phyloP scores from a whole-genome alignment of 2,797 vertebrate genomes.

The Steatocranus sp. region DNA sequence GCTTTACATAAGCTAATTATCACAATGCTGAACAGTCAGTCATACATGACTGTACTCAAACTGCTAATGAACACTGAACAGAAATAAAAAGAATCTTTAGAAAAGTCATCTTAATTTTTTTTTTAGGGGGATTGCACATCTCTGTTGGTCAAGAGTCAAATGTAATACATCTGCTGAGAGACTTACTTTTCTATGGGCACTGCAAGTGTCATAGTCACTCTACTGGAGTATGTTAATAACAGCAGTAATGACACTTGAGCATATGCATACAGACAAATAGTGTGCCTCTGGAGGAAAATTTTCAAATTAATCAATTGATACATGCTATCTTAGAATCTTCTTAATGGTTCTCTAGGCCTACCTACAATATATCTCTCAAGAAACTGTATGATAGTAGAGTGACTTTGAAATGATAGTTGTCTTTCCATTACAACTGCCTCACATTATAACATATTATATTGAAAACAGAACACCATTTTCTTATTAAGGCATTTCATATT shows the following conservation, averaged over 20 bases:
- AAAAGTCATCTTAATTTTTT: background rate
- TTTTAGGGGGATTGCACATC: constrained; percentile 1
- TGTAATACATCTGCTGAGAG: constrained; percentile 12
- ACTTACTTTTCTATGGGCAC: constrained; percentile 3
- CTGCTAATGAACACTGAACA: background rate
- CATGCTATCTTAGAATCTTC: background rate
- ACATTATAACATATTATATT: background rate
- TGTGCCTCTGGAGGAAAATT: background rate
- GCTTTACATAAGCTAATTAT: constrained; percentile 22
- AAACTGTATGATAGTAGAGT: background rate
- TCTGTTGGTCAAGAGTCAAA: constrained; percentile 23
- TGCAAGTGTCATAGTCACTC: background rate
- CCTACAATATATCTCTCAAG: background rate
- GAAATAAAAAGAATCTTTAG: background rate
- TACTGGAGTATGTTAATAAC: constrained; percentile 16
- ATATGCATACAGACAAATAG: background rate
- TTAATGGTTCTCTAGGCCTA: background rate
- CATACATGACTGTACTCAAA: background rate
- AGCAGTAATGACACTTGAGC: background rate
- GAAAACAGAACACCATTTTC: background rate
- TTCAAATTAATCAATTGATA: constrained; percentile 20
- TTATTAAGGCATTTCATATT: background rate
- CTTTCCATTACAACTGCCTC: background rate
- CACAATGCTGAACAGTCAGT: background rate
- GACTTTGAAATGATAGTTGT: background rate